Conservation (phyloP, 2,113 vertebrate species). For the Dissostichus mawsoni region DNA sequence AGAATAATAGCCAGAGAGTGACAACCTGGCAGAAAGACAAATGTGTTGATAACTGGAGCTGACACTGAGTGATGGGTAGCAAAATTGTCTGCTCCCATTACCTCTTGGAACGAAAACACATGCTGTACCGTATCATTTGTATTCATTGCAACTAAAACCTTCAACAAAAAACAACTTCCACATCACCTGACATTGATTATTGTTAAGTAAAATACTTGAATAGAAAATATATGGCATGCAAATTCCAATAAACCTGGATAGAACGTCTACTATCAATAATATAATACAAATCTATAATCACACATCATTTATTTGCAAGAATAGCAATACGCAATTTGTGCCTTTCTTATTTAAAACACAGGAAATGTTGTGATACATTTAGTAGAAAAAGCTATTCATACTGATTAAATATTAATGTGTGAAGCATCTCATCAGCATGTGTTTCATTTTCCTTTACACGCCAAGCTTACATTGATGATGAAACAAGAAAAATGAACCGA, state of each 20-base stretch:
- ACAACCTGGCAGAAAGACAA: conserved; percentile 82
- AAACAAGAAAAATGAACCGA: conserved; percentile 53
- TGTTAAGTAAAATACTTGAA: conserved; percentile 12
- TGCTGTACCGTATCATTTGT: conserved; percentile 80
- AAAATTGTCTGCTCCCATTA: conserved; percentile 83
- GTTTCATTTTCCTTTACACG: conserved; percentile 30
- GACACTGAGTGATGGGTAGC: conserved; percentile 86
- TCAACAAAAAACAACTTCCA: conserved; percentile 20
- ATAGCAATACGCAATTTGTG: background rate
- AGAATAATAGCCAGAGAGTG: conserved; percentile 65
- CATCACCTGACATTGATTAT: conserved; percentile 33
- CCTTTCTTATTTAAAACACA: conserved; percentile 4
- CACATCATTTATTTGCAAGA: background rate
- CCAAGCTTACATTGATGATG: conserved; percentile 46
- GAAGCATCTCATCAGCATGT: conserved; percentile 19
- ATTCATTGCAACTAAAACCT: conserved; percentile 80
- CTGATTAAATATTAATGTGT: conserved; percentile 19
- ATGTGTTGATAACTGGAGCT: conserved; percentile 83
- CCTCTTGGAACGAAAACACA: conserved; percentile 84
- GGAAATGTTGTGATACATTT: background rate
- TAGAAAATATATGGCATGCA: background rate
- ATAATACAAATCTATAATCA: background rate
- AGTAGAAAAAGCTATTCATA: background rate
- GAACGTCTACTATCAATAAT: background rate
- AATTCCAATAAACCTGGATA: background rate